Evolutionary conservation across 2,888 invertebrate genomes (phyloP), one percentile per base, ranked within the genome.

Genomic region (Callosobruchus maculatus): DNA sequence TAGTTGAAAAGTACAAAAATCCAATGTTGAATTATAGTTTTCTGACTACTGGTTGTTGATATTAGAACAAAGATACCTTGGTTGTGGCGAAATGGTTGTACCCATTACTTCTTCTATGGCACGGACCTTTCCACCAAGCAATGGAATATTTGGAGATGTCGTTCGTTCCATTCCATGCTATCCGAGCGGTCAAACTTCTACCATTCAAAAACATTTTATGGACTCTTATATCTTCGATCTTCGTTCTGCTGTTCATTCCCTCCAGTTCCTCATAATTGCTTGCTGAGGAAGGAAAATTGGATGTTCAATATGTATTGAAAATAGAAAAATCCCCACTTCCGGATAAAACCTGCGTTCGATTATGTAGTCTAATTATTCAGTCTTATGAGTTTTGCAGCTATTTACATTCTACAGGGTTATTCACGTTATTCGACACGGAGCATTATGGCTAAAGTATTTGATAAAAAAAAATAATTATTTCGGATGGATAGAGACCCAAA

Each of bases 51-150:
- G n/a, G n/a, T n/a, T n/a, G n/a, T n/a, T n/a, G n/a, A n/a, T 7
- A 2, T 26, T 26, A 26, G 26, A 2, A 26, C n/a, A 26, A 9
- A 4, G 2, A 80, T 87, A 91, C 91, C 86, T 89, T 88, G 21
- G 90, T 90, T n/a, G 87, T 88, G 13, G 89, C 90, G 0, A 88
- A 87, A 73, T 86, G 86, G 26, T 85, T 85, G 67, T 82, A 79
- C 75, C 87, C 85, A 71, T 82, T 82, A 75, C 87, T 85, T 77
- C 84, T 84, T 79, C 88, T 88, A 80, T 88, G 80, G 73, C 86
- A 87, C 0, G 82, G 80, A 30, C 82, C 82, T 21, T 80, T 82
- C 86, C 86, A 86, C 87, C 87, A 87, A 68, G 83, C 84, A 3
- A 88, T 82, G 20, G 83, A 83, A 76, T 85, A 86, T 76, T 81